Base-by-base conservation (phyloP, 2,113 vertebrate species). In the mouse (Mus musculus) region DNA sequence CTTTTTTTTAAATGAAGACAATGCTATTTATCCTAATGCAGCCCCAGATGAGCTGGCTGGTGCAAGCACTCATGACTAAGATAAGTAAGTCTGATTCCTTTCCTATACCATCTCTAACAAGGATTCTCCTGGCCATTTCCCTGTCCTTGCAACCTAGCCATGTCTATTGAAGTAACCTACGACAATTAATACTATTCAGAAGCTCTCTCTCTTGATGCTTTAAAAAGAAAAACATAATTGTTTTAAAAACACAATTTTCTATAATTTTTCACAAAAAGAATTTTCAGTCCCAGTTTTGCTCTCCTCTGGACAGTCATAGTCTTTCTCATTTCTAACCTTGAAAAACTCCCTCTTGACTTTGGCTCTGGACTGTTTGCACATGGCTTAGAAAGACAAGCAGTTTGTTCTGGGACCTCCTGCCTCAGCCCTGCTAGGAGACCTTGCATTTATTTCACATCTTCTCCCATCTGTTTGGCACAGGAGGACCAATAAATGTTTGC, bases 1-100 rank as follows among this genome's bases (percentile, higher is more conserved):
- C 78, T 8, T 65, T 95, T 80, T 49, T 49, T 33, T 54, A 92
- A 89, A 86, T 56, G 46, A 84, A 93, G 69, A 69, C 52, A 94
- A 20, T 67, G 69, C 6, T 77, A 8, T 49, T 82, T n/a, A 91
- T 52, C 42, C 75, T 88, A 56, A 75, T 39, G 2, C 14, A 46
- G 22, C 59, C 33, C 4, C 39, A 39, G 14, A 33, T 42, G 80
- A 82, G 52, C 30, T 69, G 30, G 5, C 88, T 93, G 80, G 28
- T 28, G 65, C 59, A 86, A 49, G n/a, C 36, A 59, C 2, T 1
- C 52, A 54, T 22, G 26, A 36, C 20, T 67, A 28, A 89, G 95
- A 93, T 33, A 81, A 96, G 17, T 20, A 54, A 42, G 24, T 0
- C 17, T 39, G 49, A 72, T 67, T 81, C 36, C 39, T 73, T 11